Conservation (phyloP, 2,888 invertebrate genomes). For the Tricholauxania praeusta region DNA sequence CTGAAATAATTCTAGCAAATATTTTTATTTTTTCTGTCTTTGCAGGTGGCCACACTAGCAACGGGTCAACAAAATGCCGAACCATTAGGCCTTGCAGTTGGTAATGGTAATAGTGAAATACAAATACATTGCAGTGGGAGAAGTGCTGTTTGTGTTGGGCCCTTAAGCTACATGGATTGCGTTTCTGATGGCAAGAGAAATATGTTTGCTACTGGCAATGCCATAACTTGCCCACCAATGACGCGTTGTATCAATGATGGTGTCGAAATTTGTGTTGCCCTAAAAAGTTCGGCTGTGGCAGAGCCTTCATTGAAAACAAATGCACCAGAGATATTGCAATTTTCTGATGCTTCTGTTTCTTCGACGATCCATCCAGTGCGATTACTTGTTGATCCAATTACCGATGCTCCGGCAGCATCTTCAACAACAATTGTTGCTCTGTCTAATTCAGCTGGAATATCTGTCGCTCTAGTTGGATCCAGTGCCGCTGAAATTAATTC, state of each 20-base stretch:
- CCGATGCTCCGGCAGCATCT: slow-evolving; percentile 10
- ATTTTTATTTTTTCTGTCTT: slow-evolving; percentile 13
- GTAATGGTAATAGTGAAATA: slow-evolving; percentile 7
- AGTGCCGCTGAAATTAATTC: too few relatives aligned
- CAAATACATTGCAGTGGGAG: slow-evolving; percentile 58
- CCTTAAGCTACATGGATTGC: slow-evolving; percentile 57
- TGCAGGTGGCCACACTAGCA: slow-evolving; percentile 57
- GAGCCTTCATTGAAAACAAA: slow-evolving; percentile 47
- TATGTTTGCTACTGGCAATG: slow-evolving; percentile 50
- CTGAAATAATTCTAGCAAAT: too few relatives aligned
- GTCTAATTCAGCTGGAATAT: too few relatives aligned
- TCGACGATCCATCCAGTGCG: slow-evolving; percentile 28
- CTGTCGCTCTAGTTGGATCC: not conserved
- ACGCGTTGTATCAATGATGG: slow-evolving; percentile 62
- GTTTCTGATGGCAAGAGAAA: slow-evolving; percentile 46
- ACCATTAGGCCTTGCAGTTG: slow-evolving; percentile 28
- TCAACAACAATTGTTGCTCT: not conserved
- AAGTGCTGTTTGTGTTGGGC: slow-evolving; percentile 61
- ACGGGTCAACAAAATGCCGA: slow-evolving; percentile 51
- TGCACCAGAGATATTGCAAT: slow-evolving; percentile 28
- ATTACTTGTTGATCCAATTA: slow-evolving; percentile 14
- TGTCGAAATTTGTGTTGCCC: slow-evolving; percentile 57
- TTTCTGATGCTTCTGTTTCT: slow-evolving; percentile 11
- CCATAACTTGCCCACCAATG: slow-evolving; percentile 52
- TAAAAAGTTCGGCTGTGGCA: slow-evolving; percentile 48